phyloP scores from a whole-genome alignment of 1,140 invertebrate species.

The Plectrocnemia conspersa region DNA sequence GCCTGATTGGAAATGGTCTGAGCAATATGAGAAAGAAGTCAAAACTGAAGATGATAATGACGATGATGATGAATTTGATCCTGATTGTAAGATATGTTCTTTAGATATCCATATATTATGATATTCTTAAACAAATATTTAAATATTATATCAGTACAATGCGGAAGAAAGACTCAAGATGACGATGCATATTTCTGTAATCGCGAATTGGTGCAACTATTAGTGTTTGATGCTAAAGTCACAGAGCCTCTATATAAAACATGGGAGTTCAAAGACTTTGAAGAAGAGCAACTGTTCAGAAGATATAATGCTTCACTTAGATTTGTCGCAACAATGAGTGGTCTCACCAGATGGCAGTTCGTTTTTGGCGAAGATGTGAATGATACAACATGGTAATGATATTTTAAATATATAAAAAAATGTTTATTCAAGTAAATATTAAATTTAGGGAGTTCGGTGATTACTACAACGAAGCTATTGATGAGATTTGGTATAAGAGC shows the following conservation, averaged over 20 bases:
- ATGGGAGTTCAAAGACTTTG: constrained; percentile 54
- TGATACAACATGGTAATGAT: constrained; percentile 27
- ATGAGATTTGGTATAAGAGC: constrained; percentile 89
- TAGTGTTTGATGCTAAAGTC: constrained; percentile 83
- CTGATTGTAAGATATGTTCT: constrained; percentile 32
- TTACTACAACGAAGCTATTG: constrained; percentile 71
- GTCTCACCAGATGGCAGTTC: constrained; percentile 79
- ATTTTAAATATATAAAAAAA: constrained; percentile 9
- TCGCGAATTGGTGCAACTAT: constrained; percentile 74
- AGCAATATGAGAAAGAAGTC: constrained; percentile 50
- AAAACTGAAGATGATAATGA: constrained; percentile 32
- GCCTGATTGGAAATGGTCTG: constrained; percentile 55
- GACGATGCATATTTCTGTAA: constrained; percentile 78
- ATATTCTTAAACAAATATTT: too few species aligned
- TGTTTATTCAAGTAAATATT: constrained; percentile 13
- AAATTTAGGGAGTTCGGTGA: constrained; percentile 78
- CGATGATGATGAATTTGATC: constrained; percentile 37
- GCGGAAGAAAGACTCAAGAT: constrained; percentile 57
- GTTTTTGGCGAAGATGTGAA: constrained; percentile 52
- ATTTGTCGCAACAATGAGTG: constrained; percentile 85
- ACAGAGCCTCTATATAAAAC: constrained; percentile 66
- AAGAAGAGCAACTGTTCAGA: constrained; percentile 53
- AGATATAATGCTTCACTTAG: constrained; percentile 66
- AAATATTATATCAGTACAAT: constrained; percentile 52
- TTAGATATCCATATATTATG: too few species aligned